Conservation (phyloP, 2,113 vertebrate species). For the Ptilorrhoa leucosticta region DNA sequence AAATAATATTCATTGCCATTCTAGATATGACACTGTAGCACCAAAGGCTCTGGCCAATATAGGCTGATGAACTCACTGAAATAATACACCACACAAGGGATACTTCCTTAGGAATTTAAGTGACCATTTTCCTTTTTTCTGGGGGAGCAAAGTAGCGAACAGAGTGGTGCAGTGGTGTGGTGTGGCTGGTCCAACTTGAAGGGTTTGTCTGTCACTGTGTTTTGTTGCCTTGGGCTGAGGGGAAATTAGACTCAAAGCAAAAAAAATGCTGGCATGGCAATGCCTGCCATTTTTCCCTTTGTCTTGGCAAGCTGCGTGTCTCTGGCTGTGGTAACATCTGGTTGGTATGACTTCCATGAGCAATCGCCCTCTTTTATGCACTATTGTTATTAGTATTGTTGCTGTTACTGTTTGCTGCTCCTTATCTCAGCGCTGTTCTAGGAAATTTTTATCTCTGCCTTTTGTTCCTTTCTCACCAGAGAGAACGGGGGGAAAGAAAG, state of each 20-base stretch:
- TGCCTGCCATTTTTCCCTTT: background rate
- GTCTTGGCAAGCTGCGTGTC: rapidly evolving
- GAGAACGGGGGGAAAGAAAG: background rate
- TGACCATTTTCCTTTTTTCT: background rate
- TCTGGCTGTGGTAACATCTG: background rate
- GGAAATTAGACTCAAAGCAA: background rate
- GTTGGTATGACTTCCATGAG: background rate
- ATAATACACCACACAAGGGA: background rate
- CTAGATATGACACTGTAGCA: background rate
- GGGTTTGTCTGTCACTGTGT: background rate
- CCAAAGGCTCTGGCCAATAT: background rate
- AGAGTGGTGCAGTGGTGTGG: background rate
- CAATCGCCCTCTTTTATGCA: background rate
- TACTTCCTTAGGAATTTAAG: background rate
- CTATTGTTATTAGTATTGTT: background rate
- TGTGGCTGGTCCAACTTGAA: background rate
- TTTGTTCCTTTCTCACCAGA: background rate
- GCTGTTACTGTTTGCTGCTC: background rate
- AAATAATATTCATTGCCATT: background rate
- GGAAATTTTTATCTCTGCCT: background rate
- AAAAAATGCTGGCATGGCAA: background rate
- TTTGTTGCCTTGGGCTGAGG: background rate
- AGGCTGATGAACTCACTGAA: background rate
- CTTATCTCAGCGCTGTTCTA: background rate
- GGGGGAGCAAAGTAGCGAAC: rapidly evolving